Evolutionary conservation across 2,113 vertebrate species (phyloP).

Genomic region (Lutjanus erythropterus): DNA sequence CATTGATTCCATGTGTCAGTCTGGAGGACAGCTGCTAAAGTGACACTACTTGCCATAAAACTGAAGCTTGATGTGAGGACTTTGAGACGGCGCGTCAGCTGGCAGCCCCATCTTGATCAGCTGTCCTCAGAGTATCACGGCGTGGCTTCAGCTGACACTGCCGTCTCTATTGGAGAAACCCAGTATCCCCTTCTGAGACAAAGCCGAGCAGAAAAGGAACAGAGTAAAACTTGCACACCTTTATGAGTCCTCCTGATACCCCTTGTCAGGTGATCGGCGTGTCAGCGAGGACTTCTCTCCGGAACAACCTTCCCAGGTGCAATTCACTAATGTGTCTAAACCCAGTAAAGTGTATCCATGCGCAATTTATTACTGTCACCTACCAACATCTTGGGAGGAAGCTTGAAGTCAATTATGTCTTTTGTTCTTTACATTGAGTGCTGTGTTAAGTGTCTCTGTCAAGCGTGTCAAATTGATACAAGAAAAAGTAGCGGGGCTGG

Average conservation of each 20-base stretch:
- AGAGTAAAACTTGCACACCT: constrained; percentile 31
- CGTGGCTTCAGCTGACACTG: constrained; percentile 38
- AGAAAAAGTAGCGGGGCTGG: constrained; percentile 26
- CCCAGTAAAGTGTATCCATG: constrained; percentile 66
- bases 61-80: constrained; percentile 9
- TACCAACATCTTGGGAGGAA: constrained; percentile 55
- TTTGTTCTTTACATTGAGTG: constrained; percentile 68
- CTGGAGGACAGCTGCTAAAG: constrained; percentile 21
- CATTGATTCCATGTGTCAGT: constrained; percentile 19
- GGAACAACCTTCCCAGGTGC: constrained; percentile 71
- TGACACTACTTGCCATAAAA: constrained; percentile 27
- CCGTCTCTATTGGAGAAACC: constrained; percentile 38
- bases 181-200: constrained; percentile 17
- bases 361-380: constrained; percentile 75
- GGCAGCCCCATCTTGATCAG: constrained; percentile 59
- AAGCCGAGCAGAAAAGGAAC: neutral
- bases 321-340: constrained; percentile 61
- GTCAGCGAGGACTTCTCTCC: constrained; percentile 50
- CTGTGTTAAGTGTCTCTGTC: constrained; percentile 69
- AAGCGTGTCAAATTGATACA: constrained; percentile 61
- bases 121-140: constrained; percentile 33
- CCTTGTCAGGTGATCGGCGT: constrained; percentile 65
- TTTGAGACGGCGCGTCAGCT: constrained; percentile 8
- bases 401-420: constrained; percentile 62
- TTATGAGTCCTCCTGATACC: constrained; percentile 55